Evolutionary conservation across 2,797 vertebrate species (phyloP), one percentile per base, ranked within the genome.

Genomic region (Neopelma chrysocephalum): DNA sequence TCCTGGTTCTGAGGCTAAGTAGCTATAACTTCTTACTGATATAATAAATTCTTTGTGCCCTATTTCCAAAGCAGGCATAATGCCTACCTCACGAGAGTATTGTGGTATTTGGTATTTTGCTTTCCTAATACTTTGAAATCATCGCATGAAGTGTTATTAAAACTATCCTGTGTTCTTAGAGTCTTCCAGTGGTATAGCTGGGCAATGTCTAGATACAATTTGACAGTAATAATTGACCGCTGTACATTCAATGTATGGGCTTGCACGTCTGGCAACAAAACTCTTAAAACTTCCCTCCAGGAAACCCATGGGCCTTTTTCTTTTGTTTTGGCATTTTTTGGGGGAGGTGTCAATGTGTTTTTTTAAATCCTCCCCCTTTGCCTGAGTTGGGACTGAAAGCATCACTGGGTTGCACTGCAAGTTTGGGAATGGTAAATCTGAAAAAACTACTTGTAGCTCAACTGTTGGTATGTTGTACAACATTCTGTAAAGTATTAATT

Each of bases 71-170:
- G 87, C 31, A 91, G 57, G 45, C 26, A 81, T 70, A 95, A 92
- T 57, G 73, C 50, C 61, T 72, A 61, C 42, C 34, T 58, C 3
- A 0, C 34, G 81, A 61, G 84, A 81, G 69, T 69, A 76, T 47
- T 93, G 73, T 71, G 61, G 47, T 82, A 93, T 90, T 94, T 26
- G 1, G 73, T 70, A 53, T 85, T 92, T 92, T 70, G 29, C 75
- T 77, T 73, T 94, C 66, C 51, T 65, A 90, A 76, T 48, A 76
- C 92, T 91, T 89, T 86, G 84, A 96, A 96, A 79, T 81, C 53
- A 29, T 12, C 71, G 57, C 18, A 31, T 42, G 51, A 89, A 90
- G 75, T 29, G 75, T 60, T 42, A 93, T 89, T 94, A 92, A 95
- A 93, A 72, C 58, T 27, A 72, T 15, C 6, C 26, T 66, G 66